Percentiles rank a stretch among this genome's conserved stretches.
phyloP scores from a whole-genome alignment of 2,113 vertebrate genomes.

The Neodon shergylaensis region DNA sequence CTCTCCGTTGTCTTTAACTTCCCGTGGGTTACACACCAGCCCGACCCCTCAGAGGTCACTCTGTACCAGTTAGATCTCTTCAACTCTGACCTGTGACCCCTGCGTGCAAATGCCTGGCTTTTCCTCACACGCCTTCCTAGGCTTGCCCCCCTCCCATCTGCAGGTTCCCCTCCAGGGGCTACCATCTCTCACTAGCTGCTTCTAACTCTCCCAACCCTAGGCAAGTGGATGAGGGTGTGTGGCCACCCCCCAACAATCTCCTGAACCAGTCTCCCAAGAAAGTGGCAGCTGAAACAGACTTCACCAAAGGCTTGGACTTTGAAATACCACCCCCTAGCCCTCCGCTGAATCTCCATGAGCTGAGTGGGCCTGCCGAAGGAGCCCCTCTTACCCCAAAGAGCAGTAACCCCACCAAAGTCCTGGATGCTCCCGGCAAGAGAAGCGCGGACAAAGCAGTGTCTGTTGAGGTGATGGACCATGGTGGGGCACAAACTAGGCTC shows the following conservation, averaged over 20 bases:
- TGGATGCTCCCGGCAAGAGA: conserved; percentile 90
- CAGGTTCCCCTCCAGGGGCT: fast-evolving
- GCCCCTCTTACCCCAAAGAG: conserved; percentile 86
- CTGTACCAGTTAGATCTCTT: not conserved
- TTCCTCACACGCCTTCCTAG: not conserved
- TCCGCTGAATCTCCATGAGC: conserved; percentile 91
- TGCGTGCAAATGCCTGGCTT: not conserved
- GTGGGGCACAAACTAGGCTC: not conserved
- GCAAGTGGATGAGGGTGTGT: conserved; percentile 93
- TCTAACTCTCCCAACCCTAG: conserved; percentile 80
- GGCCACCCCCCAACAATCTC: conserved; percentile 91
- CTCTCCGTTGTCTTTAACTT: not conserved
- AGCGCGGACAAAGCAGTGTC: conserved; percentile 92
- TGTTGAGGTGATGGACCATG: conserved; percentile 88
- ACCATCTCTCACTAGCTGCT: not conserved
- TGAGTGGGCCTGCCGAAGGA: conserved; percentile 82
- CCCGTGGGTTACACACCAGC: not conserved
- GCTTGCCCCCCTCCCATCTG: not conserved
- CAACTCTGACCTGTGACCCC: not conserved
- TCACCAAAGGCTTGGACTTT: conserved; percentile 91
- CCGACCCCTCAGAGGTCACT: not conserved
- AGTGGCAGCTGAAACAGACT: conserved; percentile 86
- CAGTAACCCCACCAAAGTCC: conserved; percentile 86
- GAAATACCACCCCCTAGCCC: conserved; percentile 91
- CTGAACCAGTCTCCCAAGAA: conserved; percentile 93